Evolutionary conservation across 2,888 invertebrate species (phyloP), one percentile per base, ranked within the genome.

Genomic region (Teleogryllus oceanicus): DNA sequence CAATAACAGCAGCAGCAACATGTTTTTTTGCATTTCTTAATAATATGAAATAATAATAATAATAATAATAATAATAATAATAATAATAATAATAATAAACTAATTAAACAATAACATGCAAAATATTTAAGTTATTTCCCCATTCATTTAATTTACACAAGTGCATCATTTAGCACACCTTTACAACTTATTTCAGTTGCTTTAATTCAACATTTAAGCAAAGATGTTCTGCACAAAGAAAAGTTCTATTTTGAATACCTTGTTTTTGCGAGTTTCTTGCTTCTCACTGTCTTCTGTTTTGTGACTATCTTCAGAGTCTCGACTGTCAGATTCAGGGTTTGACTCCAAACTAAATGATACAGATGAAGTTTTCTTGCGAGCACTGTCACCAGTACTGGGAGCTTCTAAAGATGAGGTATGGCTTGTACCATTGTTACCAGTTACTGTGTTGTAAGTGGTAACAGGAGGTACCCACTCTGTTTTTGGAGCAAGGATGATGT

Each of bases 381-480:
- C 89, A 75, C 89, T 90, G 82, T 80, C 80, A 49, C 78, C 74
- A 49, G 74, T 51, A 37, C 51, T 51, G 50, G 88, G 88, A 74
- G 86, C 86, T 11, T 85, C 80, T 75, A 85, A 84, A 77, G 80
- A 93, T 92, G 85, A 21, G 10, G 77, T 49, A n/a, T 62, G 62
- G 62, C 5, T 62, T 13, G 62, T 62, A 62, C 62, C n/a, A 62
- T 62, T 62, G 13, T 12, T 50, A 49, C 37, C 49, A 49, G 49
- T n/a, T 10, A n/a, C 49, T 49, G 50, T 49, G 37, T n/a, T n/a
- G 2, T 21, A 11, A 16, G 94, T 91, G 83, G 94, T 94, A 84
- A 94, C 92, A 74, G 95, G 95, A 83, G 95, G 95, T 83, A 95
- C 94, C 94, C 95, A 95, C 83, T 95, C 95, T 49, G 83, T 83